Evolutionary conservation across 2,113 vertebrate species (phyloP).

Genomic region (Ancistrus triradiatus): DNA sequence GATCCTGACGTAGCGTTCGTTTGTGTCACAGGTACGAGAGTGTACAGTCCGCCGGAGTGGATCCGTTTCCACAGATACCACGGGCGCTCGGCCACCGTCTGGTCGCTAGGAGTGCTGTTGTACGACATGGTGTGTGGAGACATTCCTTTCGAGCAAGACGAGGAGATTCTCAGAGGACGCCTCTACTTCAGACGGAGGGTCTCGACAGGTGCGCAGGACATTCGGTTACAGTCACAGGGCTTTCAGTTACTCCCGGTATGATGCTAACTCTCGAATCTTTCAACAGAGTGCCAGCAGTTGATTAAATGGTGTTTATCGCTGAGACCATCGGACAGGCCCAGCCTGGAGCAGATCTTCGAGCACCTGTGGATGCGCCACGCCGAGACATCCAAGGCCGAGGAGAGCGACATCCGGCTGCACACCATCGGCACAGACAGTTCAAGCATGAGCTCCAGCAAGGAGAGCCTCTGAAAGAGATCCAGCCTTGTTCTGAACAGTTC

Average conservation of each 20-base stretch:
- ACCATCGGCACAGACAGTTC: conserved; percentile 82
- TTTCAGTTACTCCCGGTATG: neutral
- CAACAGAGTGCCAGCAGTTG: conserved; percentile 90
- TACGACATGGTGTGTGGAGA: conserved; percentile 98
- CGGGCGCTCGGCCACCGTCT: conserved; percentile 89
- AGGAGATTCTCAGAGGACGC: conserved; percentile 86
- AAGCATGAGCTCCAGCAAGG: conserved; percentile 95
- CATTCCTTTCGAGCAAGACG: conserved; percentile 95
- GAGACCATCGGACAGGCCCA: conserved; percentile 90
- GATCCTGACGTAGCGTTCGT: conserved; percentile 1
- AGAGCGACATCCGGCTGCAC: conserved; percentile 83
- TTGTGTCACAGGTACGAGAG: conserved; percentile 78
- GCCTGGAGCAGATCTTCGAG: conserved; percentile 91
- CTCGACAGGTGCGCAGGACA: conserved; percentile 77
- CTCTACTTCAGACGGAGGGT: conserved; percentile 88
- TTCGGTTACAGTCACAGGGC: neutral
- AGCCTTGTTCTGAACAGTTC: conserved; percentile 45
- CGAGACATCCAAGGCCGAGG: conserved; percentile 74
- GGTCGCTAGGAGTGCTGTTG: conserved; percentile 92
- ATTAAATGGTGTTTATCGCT: conserved; percentile 94
- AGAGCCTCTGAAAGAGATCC: conserved; percentile 81
- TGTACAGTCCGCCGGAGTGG: conserved; percentile 96
- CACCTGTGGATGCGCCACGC: conserved; percentile 88
- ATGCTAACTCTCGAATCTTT: neutral
- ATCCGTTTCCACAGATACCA: conserved; percentile 94